Base-by-base conservation (phyloP, 2,797 vertebrate genomes). In the Artibeus jamaicensis region DNA sequence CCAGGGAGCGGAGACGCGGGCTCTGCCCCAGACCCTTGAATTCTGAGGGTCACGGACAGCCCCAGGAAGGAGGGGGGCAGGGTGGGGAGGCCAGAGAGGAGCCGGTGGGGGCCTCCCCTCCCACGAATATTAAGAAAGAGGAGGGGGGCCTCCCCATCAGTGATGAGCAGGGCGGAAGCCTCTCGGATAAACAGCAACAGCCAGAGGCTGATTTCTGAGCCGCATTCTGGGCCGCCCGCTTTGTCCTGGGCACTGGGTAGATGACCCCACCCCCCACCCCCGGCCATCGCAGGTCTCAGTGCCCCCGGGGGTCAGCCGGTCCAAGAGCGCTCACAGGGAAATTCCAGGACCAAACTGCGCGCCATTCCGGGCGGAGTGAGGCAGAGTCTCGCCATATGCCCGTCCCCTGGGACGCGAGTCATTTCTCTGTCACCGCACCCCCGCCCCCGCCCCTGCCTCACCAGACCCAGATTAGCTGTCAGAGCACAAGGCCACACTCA, bases 201-300 rank as follows among this genome's bases (percentile, higher is more conserved):
- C 42, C 2, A 18, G 44, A 32, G 10, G 9, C 7, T 21, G 34
- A 9, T 12, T 18, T 4, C 67, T 5, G 74, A 55, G 76, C 59
- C 0, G 4, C 1, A 2, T 0, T 0, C 0, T 0, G 2, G 2
- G 48, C 3, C 46, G 2, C 85, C 0, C 1, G 24, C 55, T 12
- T 10, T 26, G 55, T 57, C 55, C 55, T 2, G 14, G 24, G 55
- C 55, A 12, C 55, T 26, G 24, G 1, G 24, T 11, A 11, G 24
- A 24, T 9, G 9, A 26, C 21, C 22, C 21, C 53, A 22, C 53
- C 21, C 53, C 53, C 21, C 0, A 21, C 19, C 7, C 21, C 21
- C 53, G 39, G 39, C 53, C 53, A 2, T 21, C 19, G 8, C 50
- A 24, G 32, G 18, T 12, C 5, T 21, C 10, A 2, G 73, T 21